Base-by-base conservation (phyloP, 2,888 invertebrate genomes). In the Cataglyphis albicans region DNA sequence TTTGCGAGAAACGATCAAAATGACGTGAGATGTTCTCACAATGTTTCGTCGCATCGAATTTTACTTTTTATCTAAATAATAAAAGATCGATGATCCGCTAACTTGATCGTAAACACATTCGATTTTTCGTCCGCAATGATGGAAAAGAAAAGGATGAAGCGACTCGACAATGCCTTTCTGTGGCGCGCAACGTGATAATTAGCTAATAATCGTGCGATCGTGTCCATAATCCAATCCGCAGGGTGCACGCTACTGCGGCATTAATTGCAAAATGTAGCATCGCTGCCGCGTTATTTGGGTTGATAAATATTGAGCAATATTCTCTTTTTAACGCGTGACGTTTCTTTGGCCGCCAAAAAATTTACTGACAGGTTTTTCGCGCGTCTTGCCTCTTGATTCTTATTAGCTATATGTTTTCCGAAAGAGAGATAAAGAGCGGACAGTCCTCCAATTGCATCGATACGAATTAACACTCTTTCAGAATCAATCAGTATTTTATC, bases 291-390 rank as follows among this genome's bases (percentile, higher is more conserved):
- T 84, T 52, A 52, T 52, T 83, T 70, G 81, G 52, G 83, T 85
- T 83, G 59, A 73, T 88, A 86, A 86, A 85, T 86, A 89, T 89
- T 89, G 89, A 89, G 89, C 89, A 89, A 89, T 86, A 86, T 89
- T 85, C 84, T 84, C 84, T 81, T 84, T 84, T 80, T 78, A 81
- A 89, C 72, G 81, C 83, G 82, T 70, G 83, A 52, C 48, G n/a
- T 52, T 52, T 76, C 76, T 82, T 75, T 83, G 84, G 68, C 87
- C 83, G 82, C 85, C 80, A 80, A 81, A 75, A 84, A 63, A 76
- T 80, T 57, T 63, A 44, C 41, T 57, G 63, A 74, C 65, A 59
- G 55, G 57, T 78, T 64, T 72, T 73, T 57, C 35, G 44, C 63
- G 65, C 67, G n/a, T 67, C 38, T 75, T 75, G 84, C 78, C 82